These are phyloP conservation scores for Lepidurus apus DNA, from an alignment of 1,140 invertebrate genomes.

Conservation along the genomic window DNA sequence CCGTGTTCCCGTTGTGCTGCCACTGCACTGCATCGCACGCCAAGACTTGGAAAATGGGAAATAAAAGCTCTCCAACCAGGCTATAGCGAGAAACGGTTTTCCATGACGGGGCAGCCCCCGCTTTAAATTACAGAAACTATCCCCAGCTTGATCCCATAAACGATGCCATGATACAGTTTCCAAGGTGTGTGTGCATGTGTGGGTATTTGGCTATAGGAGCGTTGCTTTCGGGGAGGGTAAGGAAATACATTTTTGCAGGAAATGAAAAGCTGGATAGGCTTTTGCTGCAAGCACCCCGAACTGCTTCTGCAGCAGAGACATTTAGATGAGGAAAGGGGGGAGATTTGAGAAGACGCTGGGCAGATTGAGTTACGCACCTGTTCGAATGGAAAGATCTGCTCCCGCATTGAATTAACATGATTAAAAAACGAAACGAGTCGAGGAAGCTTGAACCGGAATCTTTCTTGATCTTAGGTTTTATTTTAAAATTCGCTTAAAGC, in stretches of 20 bases:
- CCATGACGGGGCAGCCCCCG: background rate
- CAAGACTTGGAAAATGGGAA: background rate
- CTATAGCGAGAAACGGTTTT: background rate
- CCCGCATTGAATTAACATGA: slow-evolving; percentile 3
- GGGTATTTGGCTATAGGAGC: too few relatives aligned
- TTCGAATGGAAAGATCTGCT: background rate
- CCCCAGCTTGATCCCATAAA: slow-evolving; percentile 1
- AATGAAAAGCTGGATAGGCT: background rate
- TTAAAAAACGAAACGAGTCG: background rate
- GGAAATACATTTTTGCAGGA: too few relatives aligned
- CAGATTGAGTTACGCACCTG: background rate
- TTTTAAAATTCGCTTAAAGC: background rate
- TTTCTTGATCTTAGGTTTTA: background rate
- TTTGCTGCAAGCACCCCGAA: background rate
- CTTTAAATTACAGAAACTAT: slow-evolving; percentile 11
- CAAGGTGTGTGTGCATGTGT: background rate
- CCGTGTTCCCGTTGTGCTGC: background rate
- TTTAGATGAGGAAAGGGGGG: background rate
- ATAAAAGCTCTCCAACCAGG: background rate
- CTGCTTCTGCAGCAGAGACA: background rate
- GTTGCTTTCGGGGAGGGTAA: too few relatives aligned
- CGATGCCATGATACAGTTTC: background rate
- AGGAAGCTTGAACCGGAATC: background rate
- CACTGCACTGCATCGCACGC: background rate
- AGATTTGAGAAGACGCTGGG: background rate